These are phyloP conservation scores for Zele albiditarsus DNA, from an alignment of 2,888 invertebrate genomes.

Conservation along the genomic window DNA sequence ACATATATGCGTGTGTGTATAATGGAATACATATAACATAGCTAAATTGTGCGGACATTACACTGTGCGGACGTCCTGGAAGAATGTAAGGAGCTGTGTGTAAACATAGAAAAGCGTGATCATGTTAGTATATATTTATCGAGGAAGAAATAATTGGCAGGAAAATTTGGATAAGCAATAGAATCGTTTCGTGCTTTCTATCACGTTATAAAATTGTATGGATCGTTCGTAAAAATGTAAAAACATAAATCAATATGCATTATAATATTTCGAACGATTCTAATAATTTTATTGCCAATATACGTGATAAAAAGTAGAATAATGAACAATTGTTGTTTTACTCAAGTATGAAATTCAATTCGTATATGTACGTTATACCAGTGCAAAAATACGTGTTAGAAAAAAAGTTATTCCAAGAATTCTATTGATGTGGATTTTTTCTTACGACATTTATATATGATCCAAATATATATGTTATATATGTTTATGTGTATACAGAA, in stretches of 20 bases:
- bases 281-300: not conserved
- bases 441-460: not conserved
- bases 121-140: conserved; percentile 16
- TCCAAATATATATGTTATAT: not conserved
- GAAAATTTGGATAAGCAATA: not conserved
- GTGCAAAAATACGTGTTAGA: no score
- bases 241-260: no score
- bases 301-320: not conserved
- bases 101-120: conserved; percentile 30
- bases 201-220: not conserved
- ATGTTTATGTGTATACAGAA: not conserved
- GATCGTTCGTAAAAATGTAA: no score
- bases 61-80: conserved; percentile 18
- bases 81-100: conserved; percentile 14
- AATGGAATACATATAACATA: conserved; percentile 9
- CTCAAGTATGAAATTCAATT: not conserved
- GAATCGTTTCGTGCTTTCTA: not conserved
- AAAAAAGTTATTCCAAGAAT: not conserved
- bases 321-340: not conserved
- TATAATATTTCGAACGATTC: no score
- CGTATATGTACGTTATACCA: not conserved
- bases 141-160: not conserved
- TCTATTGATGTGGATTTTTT: not conserved
- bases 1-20: conserved; percentile 17
- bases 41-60: conserved; percentile 20